Evolutionary conservation across 2,888 invertebrate genomes (phyloP), one percentile per base, ranked within the genome.

Genomic region (Dasypolia templi): DNA sequence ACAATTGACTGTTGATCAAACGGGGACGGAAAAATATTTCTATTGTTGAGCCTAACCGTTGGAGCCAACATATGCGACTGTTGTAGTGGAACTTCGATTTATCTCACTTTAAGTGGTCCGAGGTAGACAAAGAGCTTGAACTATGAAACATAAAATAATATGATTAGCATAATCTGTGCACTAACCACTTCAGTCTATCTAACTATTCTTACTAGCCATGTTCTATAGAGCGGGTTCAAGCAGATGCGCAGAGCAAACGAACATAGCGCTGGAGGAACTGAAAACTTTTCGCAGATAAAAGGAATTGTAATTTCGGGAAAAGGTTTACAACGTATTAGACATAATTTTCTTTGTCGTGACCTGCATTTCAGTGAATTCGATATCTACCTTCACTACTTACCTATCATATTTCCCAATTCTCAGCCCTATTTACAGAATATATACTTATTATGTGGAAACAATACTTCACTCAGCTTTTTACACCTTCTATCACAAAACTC

Each of bases 141-240:
- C 82, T 84, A 75, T 77, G 76, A 71, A 79, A 79, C 75, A 76
- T 85, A 78, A 82, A 78, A 79, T 85, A 84, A 65, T 64, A 62
- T 76, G 29, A 85, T 85, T 85, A 85, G 14, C 84, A 85, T 84
- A 84, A 75, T 83, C 82, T 72, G 65, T 32, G 71, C 82, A 66
- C 68, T 66, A 84, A 73, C 64, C 63, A 64, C 68, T 84, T 61
- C 71, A 66, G 78, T 73, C 71, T 69, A 46, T 72, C 77, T 81
- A 44, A 66, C 68, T 65, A 44, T 49, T 32, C 53, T 35, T n/a
- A 19, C 26, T 59, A 66, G 66, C 65, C 49, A 44, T 49, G 49
- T 46, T 72, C 59, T 68, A 69, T 69, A 68, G 56, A 71, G 46
- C 79, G 35, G 32, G 12, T 35, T 59, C 51, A 59, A 62, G 49